Evolutionary conservation across 2,113 vertebrate species (phyloP).

Genomic region (Cyanoliseus patagonus): DNA sequence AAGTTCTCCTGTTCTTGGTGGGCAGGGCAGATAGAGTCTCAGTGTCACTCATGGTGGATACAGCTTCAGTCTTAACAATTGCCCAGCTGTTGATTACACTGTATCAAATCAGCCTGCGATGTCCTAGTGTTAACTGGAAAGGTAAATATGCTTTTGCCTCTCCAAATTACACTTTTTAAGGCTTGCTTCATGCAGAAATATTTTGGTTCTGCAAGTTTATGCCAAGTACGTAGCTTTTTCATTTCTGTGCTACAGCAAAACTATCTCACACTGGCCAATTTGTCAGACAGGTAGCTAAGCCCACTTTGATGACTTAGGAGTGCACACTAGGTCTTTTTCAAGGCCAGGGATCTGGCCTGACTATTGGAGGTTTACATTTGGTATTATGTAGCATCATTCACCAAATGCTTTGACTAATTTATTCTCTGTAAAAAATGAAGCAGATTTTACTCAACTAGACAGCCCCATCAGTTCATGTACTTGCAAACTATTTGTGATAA

Average conservation of each 20-base stretch:
- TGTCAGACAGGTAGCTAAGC: not conserved
- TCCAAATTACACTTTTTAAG: not conserved
- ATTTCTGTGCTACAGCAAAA: not conserved
- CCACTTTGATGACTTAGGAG: not conserved
- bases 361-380: conserved; percentile 34
- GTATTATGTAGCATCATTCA: conserved; percentile 35
- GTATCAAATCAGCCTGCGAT: not conserved
- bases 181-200: not conserved
- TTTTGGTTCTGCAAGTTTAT: not conserved
- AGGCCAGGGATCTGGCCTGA: not conserved
- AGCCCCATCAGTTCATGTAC: not conserved
- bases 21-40: not conserved
- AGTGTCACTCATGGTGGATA: not conserved
- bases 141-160: not conserved
- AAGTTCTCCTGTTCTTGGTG: not conserved
- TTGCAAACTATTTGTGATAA: not conserved
- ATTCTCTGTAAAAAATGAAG: conserved; percentile 29
- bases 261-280: not conserved
- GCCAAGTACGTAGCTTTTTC: not conserved
- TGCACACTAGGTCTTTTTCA: conserved; percentile 1
- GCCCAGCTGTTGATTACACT: not conserved
- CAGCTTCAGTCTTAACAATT: not conserved
- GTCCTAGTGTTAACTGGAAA: not conserved
- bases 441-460: not conserved
- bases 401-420: conserved; percentile 23